A percentile compares a stretch with the other conserved stretches of the same genome.
phyloP scores from a whole-genome alignment of 53 echinoderm and acorn worm genomes.

The Holothuria leucospilota region DNA sequence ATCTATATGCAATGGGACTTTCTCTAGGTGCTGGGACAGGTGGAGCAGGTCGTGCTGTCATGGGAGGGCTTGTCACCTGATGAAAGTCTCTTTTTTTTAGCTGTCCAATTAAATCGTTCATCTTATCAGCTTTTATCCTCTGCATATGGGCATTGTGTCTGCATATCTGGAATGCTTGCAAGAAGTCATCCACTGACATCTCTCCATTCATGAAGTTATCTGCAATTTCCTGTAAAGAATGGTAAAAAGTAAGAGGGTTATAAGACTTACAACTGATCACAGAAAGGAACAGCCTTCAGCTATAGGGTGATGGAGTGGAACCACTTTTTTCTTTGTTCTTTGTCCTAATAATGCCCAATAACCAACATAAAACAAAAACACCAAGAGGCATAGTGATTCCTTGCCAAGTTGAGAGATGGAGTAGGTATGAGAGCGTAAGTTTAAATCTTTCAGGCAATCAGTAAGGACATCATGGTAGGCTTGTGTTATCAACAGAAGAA shows the following conservation, averaged over 20 bases:
- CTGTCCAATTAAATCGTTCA: constrained; percentile 71
- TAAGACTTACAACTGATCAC: too few species aligned
- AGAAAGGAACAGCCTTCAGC: too few species aligned
- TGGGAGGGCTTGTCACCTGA: neutral
- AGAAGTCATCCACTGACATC: constrained; percentile 70
- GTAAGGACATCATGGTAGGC: too few species aligned
- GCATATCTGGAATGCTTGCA: constrained; percentile 78
- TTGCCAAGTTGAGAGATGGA: too few species aligned
- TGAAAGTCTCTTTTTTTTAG: constrained; percentile 8
- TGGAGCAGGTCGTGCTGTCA: neutral
- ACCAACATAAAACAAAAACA: too few species aligned
- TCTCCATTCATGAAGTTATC: constrained; percentile 80
- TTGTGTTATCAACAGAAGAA: too few species aligned
- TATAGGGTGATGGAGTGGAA: too few species aligned
- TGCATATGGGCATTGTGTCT: constrained; percentile 76
- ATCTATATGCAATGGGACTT: neutral
- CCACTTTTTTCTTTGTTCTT: too few species aligned
- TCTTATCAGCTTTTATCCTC: constrained; percentile 92
- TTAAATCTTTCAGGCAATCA: too few species aligned
- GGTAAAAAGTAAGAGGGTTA: constrained; percentile 6
- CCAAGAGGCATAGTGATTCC: too few species aligned
- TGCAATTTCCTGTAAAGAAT: constrained; percentile 81
- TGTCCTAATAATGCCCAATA: too few species aligned
- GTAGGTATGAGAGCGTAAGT: too few species aligned
- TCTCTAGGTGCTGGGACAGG: neutral